Percentiles rank a stretch among this genome's conserved stretches.
phyloP scores from a whole-genome alignment of 2,888 invertebrate genomes.

The Parnassius smintheus region DNA sequence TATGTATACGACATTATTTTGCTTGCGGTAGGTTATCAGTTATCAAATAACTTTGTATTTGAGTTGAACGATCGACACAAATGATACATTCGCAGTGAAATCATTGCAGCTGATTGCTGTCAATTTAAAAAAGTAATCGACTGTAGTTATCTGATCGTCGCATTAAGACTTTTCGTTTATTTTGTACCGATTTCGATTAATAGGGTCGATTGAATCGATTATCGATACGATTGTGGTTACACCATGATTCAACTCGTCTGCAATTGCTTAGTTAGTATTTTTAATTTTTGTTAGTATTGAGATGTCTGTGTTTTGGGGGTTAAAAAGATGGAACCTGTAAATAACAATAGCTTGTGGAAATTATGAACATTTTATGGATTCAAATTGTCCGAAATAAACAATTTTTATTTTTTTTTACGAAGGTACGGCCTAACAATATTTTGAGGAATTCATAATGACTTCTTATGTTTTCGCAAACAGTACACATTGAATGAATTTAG shows the following conservation, averaged over 20 bases:
- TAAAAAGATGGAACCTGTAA: too few relatives aligned
- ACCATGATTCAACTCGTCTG: background rate
- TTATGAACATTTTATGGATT: too few relatives aligned
- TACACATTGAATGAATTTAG: too few relatives aligned
- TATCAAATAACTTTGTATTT: conserved; percentile 38
- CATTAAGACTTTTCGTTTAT: conserved; percentile 20
- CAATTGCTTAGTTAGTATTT: background rate
- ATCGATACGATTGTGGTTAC: conserved; percentile 9
- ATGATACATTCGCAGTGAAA: conserved; percentile 29
- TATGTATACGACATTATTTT: conserved; percentile 31
- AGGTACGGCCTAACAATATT: too few relatives aligned
- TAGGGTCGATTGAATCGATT: conserved; percentile 25
- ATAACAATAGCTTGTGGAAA: too few relatives aligned
- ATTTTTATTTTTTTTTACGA: too few relatives aligned
- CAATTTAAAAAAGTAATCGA: conserved; percentile 25
- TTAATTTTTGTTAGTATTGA: background rate
- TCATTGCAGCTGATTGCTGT: conserved; percentile 35
- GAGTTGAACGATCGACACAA: conserved; percentile 42
- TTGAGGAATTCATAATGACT: too few relatives aligned
- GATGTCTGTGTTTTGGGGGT: too few relatives aligned
- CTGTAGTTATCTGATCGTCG: conserved; percentile 19
- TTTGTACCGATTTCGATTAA: conserved; percentile 17
- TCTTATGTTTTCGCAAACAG: too few relatives aligned
- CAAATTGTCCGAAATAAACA: too few relatives aligned
- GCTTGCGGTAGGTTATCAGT: conserved; percentile 35